These are phyloP conservation scores for Diaperis boleti DNA, from an alignment of 2,888 invertebrate genomes.

Conservation along the genomic window DNA sequence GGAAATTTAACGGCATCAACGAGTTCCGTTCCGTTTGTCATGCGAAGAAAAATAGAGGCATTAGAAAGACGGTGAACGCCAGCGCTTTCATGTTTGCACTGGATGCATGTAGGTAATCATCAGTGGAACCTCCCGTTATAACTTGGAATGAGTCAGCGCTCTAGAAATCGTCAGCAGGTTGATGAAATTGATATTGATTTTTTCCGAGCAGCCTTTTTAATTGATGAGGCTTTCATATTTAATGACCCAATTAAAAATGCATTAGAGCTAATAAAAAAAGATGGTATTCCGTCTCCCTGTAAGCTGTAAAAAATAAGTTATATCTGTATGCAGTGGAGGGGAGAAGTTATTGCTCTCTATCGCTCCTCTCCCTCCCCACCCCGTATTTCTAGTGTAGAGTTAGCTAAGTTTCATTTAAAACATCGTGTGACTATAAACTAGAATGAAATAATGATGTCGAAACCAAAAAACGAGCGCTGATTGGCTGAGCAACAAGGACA, in stretches of 20 bases:
- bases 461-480: constrained; percentile 1
- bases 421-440: not conserved
- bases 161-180: not conserved
- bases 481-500: constrained; percentile 1
- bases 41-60: not conserved
- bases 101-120: no score
- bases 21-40: not conserved
- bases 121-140: no score
- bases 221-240: not conserved
- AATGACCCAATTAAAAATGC: not conserved
- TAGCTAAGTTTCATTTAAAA: not conserved
- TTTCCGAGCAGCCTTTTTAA: not conserved
- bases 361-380: not conserved
- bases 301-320: not conserved
- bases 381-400: not conserved
- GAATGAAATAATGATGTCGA: not conserved
- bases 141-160: no score
- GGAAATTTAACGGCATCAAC: not conserved
- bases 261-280: not conserved
- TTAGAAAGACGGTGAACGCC: no score
- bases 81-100: no score
- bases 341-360: not conserved
- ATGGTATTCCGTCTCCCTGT: not conserved
- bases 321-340: not conserved
- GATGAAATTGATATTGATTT: constrained; percentile 4